phyloP scores from a whole-genome alignment of 1,140 invertebrate genomes.

The Drosophila busckii region DNA sequence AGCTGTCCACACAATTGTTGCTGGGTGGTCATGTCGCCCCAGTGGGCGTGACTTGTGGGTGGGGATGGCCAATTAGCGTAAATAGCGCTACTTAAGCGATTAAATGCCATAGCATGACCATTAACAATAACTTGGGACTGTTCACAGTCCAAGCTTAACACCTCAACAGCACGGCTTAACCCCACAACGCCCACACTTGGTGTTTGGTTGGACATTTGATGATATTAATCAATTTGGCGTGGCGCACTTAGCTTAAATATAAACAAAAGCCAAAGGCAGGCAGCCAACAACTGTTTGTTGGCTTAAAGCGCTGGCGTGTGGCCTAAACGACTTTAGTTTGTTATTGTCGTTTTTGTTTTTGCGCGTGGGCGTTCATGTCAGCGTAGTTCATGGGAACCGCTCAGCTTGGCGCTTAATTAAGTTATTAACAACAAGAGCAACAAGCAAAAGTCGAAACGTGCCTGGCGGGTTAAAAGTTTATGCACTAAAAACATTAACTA shows the following conservation, averaged over 20 bases:
- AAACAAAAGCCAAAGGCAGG: constrained; percentile 7
- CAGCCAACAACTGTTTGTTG: too few species aligned
- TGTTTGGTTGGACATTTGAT: constrained; percentile 25
- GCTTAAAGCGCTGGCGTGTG: too few species aligned
- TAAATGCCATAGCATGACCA: not conserved
- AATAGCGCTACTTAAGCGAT: too few species aligned
- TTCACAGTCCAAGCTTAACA: not conserved
- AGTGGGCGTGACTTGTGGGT: too few species aligned
- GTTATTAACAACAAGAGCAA: constrained; percentile 51
- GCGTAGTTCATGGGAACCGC: constrained; percentile 52
- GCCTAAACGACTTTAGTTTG: constrained; percentile 33
- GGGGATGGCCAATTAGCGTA: too few species aligned
- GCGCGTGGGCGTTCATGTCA: constrained; percentile 61
- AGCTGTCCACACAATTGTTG: constrained; percentile 10
- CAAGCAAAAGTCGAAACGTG: constrained; percentile 4
- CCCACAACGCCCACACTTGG: constrained; percentile 3
- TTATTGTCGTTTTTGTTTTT: constrained; percentile 13
- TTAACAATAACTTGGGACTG: constrained; percentile 23
- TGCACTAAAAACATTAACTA: not conserved
- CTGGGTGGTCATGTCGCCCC: constrained; percentile 1
- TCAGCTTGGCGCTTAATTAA: constrained; percentile 56
- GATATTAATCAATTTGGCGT: constrained; percentile 63
- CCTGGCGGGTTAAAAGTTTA: constrained; percentile 19
- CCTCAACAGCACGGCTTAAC: constrained; percentile 17
- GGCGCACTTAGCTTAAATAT: too few species aligned